Evolutionary conservation across 1,140 invertebrate species (phyloP).

Genomic region (Macrosteles quadrilineatus): DNA sequence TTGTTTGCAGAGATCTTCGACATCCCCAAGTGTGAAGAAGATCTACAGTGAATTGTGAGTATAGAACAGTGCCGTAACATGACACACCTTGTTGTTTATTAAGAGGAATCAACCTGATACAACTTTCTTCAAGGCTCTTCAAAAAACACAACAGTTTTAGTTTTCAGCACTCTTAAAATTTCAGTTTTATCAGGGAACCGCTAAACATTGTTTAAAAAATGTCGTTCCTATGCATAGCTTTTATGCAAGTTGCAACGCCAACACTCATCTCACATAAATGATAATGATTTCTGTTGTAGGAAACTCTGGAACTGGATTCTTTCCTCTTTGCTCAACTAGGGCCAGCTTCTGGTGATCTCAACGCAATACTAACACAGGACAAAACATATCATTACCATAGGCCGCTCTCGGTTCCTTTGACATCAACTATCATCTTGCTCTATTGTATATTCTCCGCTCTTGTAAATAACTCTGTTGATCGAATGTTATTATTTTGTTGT

Average conservation of each 20-base stretch:
- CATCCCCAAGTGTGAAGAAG: constrained; percentile 89
- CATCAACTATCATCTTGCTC: neutral
- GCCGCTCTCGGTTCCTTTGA: neutral
- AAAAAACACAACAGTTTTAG: too few relatives aligned
- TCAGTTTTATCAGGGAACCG: too few relatives aligned
- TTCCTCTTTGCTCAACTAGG: constrained; percentile 12
- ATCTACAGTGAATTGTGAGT: constrained; percentile 58
- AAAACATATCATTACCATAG: constrained; percentile 21
- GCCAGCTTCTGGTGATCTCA: constrained; percentile 16
- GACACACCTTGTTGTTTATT: neutral
- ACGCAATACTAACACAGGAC: constrained; percentile 21
- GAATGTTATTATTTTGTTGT: constrained; percentile 30
- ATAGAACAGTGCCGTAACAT: too few relatives aligned
- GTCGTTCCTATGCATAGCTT: too few relatives aligned
- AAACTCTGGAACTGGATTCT: neutral
- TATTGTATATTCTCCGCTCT: constrained; percentile 12
- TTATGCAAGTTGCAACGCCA: too few relatives aligned
- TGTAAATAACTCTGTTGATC: constrained; percentile 26
- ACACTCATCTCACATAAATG: too few relatives aligned
- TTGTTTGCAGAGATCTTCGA: constrained; percentile 97
- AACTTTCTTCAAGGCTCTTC: neutral
- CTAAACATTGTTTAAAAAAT: too few relatives aligned
- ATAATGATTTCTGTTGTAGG: too few relatives aligned
- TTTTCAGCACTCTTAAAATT: too few relatives aligned
- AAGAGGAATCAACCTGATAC: neutral